A percentile compares a stretch with the other conserved stretches of the same genome.
Conservation (phyloP, 2,113 vertebrate genomes). For the Setophaga petechia region DNA sequence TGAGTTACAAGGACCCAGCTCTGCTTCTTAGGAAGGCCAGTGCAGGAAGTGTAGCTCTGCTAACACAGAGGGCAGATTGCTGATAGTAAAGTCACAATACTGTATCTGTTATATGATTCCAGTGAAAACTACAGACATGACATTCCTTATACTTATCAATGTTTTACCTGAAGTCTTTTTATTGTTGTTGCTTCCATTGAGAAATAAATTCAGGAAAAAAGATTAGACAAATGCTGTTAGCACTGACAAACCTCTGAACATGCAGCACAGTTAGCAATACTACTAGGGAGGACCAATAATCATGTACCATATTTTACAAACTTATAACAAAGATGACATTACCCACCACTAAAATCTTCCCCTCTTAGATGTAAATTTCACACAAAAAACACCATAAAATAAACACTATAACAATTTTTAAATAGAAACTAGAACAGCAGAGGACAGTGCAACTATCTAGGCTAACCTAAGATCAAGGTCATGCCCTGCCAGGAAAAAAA, state of each 20-base stretch:
- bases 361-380: neutral
- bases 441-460: neutral
- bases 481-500: neutral
- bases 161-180: neutral
- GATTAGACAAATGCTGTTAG: neutral
- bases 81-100: neutral
- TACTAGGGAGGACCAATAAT: neutral
- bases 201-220: neutral
- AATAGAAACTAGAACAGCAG: neutral
- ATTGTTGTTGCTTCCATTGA: neutral
- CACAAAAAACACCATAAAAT: neutral
- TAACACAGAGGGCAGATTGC: neutral
- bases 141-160: neutral
- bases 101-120: neutral
- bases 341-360: neutral
- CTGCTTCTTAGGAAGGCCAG: neutral
- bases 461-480: neutral
- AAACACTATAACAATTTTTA: neutral
- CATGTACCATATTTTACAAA: neutral
- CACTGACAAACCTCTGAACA: neutral
- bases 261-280: neutral
- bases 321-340: neutral
- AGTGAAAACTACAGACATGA: neutral
- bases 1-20: neutral
- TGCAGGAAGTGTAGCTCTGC: neutral